Percentiles rank a stretch among this genome's conserved stretches.
phyloP scores from a whole-genome alignment of 2,888 invertebrate species.

The Arrhopalites spinosus region DNA sequence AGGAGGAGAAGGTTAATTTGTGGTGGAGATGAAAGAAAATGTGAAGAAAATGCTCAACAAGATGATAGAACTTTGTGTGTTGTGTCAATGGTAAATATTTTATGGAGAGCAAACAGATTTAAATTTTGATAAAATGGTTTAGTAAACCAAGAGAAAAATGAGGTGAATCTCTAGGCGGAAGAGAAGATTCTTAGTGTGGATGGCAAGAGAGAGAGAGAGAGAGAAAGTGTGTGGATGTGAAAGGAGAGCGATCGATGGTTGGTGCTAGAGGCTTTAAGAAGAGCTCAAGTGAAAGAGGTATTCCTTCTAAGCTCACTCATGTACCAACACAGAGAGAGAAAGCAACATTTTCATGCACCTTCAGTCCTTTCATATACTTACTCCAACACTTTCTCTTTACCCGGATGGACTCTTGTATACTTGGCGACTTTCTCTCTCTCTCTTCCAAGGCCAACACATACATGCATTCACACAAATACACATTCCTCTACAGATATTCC shows the following conservation, averaged over 20 bases:
- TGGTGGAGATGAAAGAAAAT: too few species aligned
- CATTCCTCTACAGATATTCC: too few species aligned
- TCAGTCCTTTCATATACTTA: background rate
- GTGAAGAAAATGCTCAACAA: too few species aligned
- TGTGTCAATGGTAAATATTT: background rate
- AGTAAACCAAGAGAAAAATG: background rate
- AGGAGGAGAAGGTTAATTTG: too few species aligned
- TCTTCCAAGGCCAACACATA: too few species aligned
- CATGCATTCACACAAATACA: too few species aligned
- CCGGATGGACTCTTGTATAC: background rate
- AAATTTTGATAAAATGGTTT: slow-evolving; percentile 2
- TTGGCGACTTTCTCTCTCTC: background rate
- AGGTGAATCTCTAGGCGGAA: background rate
- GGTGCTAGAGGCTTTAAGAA: background rate
- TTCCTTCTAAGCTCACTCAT: background rate
- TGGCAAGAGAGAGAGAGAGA: background rate
- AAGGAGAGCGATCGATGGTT: background rate
- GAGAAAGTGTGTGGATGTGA: background rate
- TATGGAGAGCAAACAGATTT: slow-evolving; percentile 4
- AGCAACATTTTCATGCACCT: background rate
- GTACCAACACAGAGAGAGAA: background rate
- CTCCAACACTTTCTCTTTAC: background rate
- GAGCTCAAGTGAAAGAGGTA: background rate
- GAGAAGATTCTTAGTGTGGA: background rate
- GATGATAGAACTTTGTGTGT: too few species aligned